phyloP scores from a whole-genome alignment of 2,113 vertebrate genomes.

The Candoia aspera region DNA sequence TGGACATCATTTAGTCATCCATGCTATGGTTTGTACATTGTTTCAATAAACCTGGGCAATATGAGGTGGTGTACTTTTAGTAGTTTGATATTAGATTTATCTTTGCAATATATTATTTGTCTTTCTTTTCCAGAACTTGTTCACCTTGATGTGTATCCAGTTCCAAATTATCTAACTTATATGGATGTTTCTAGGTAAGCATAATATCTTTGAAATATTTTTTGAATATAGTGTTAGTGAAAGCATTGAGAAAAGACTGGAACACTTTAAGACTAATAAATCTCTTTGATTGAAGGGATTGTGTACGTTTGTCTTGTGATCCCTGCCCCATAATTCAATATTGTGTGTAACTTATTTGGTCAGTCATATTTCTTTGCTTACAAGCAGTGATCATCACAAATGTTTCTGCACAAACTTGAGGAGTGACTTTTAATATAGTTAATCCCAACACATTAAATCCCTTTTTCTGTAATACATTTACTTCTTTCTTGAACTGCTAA shows the following conservation, averaged over 20 bases:
- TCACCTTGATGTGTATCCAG: slow-evolving; percentile 88
- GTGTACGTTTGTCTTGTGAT: background rate
- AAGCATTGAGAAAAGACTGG: background rate
- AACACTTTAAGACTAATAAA: background rate
- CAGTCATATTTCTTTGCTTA: background rate
- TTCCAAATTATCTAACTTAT: slow-evolving; percentile 86
- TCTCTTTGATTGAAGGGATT: background rate
- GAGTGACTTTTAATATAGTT: background rate
- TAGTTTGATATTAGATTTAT: background rate
- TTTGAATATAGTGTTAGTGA: background rate
- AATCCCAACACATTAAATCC: background rate
- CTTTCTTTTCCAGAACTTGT: slow-evolving; percentile 80
- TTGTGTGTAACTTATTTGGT: background rate
- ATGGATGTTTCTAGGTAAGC: slow-evolving; percentile 96
- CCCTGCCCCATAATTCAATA: background rate
- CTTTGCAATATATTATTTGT: slow-evolving; percentile 25
- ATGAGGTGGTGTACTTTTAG: slow-evolving; percentile 1
- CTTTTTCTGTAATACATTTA: background rate
- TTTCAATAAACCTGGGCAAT: background rate
- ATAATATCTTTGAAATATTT: background rate
- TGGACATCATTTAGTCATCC: background rate
- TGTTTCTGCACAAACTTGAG: background rate
- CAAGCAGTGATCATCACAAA: background rate
- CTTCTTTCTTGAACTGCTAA: background rate
- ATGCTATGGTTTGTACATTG: background rate